Evolutionary conservation across 2,113 vertebrate species (phyloP), one percentile per base, ranked within the genome.

Genomic region (Lepus europaeus): DNA sequence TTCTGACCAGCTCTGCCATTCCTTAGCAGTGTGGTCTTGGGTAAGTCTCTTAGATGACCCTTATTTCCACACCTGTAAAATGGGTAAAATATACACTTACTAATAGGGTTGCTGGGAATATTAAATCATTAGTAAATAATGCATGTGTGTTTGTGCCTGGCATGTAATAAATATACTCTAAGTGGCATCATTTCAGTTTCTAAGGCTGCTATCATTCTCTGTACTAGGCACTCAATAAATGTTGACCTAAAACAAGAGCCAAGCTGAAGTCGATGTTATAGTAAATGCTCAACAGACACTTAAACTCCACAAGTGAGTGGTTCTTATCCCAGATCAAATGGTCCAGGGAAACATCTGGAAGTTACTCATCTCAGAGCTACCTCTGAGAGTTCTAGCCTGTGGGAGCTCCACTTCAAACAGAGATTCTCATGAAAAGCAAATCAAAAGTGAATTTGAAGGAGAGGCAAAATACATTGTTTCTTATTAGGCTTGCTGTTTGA

Each of bases 311-410:
- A 82, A 95, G 61, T 0, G 6, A 95, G 63, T 64, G 66, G 66
- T 96, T 95, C 97, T 97, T 95, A 79, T 95, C 93, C 66, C 61
- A 92, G 94, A 87, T 92, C 94, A 95, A 95, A 94, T 96, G 95
- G 86, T 19, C 85, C 91, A 80, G 82, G 86, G 93, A 95, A 94
- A 88, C 92, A 93, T 91, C 90, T 94, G 96, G 53, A 82, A 91
- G n/a, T 93, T 84, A 89, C 90, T 92, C 95, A 96, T 95, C 95
- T 83, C 76, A 56, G 72, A 64, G 74, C 93, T 79, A 90, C 66
- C 86, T 45, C 90, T 92, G 90, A 92, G 74, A 89, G 69, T 77
- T 92, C 79, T 23, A 96, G 88, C 86, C 90, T 59, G 95, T 0
- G 5, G 95, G 88, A 87, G 61, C 68, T 87, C 49, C 33, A 63